Conservation (phyloP, 2,797 vertebrate species). For the Poecilia picta region DNA sequence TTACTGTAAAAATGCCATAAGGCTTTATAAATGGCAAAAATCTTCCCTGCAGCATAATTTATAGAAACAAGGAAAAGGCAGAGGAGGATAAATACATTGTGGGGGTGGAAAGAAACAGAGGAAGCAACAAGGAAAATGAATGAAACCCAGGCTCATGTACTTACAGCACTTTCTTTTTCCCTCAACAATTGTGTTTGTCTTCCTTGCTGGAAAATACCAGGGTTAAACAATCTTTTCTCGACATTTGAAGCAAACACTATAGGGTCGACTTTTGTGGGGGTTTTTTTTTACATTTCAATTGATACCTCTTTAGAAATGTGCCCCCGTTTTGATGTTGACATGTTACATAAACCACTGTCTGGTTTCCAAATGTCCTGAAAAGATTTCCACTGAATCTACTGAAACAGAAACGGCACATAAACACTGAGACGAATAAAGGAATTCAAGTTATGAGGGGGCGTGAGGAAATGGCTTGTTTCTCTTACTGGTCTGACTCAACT, state of each 20-base stretch:
- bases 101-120: constrained; percentile 34
- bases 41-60: constrained; percentile 40
- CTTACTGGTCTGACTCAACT: constrained; percentile 21
- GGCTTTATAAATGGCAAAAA: constrained; percentile 47
- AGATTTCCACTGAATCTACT: constrained; percentile 38
- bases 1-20: constrained; percentile 41
- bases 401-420: constrained; percentile 8
- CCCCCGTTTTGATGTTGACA: constrained; percentile 44
- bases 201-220: constrained; percentile 40
- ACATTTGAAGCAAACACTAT: constrained; percentile 18
- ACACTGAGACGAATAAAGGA: constrained; percentile 17
- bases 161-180: constrained; percentile 15
- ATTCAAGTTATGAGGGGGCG: constrained; percentile 3
- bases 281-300: constrained; percentile 45
- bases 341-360: constrained; percentile 35
- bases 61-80: constrained; percentile 26
- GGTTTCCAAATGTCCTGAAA: constrained; percentile 37
- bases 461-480: constrained; percentile 8
- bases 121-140: constrained; percentile 34
- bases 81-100: constrained; percentile 46
- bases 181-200: constrained; percentile 47
- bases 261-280: background rate
- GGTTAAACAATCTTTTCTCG: constrained; percentile 42
- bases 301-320: constrained; percentile 26
- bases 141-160: constrained; percentile 44